Conservation (phyloP, 1,140 invertebrate species). For the Holcopasites calliopsidis region DNA sequence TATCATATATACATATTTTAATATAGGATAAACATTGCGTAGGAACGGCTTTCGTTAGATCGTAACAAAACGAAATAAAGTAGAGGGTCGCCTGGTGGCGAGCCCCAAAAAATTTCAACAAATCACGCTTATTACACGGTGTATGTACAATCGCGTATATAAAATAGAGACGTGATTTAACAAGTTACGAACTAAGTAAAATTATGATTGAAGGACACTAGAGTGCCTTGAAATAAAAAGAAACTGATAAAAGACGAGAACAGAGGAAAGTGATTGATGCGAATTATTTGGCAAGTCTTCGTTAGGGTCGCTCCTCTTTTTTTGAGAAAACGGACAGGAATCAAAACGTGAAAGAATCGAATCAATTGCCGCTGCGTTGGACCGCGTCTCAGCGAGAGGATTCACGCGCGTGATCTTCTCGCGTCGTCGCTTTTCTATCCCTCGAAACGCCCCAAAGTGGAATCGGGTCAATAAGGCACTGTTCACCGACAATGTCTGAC, state of each 20-base stretch:
- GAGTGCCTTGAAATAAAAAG: too few relatives aligned
- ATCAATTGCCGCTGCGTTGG: slow-evolving; percentile 16
- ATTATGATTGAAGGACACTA: too few relatives aligned
- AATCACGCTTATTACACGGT: neutral
- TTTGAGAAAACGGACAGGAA: neutral
- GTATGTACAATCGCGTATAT: too few relatives aligned
- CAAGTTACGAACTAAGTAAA: too few relatives aligned
- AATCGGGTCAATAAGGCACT: slow-evolving; percentile 79
- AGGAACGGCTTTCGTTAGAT: slow-evolving; percentile 25
- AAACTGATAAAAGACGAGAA: too few relatives aligned
- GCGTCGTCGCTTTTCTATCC: neutral
- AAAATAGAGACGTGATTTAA: too few relatives aligned
- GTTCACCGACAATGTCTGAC: slow-evolving; percentile 80
- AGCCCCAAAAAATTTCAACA: neutral
- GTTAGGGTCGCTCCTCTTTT: slow-evolving; percentile 31
- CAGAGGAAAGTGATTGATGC: too few relatives aligned
- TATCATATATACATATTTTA: too few relatives aligned
- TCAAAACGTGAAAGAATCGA: slow-evolving; percentile 28
- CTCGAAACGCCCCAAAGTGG: slow-evolving; percentile 60
- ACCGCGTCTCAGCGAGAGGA: too few relatives aligned
- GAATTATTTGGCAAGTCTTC: slow-evolving; percentile 41
- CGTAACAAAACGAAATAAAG: slow-evolving; percentile 21
- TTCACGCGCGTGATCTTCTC: too few relatives aligned
- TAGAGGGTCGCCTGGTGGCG: slow-evolving; percentile 6
- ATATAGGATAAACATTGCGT: slow-evolving; percentile 30